Evolutionary conservation across 2,113 vertebrate species (phyloP), one percentile per base, ranked within the genome.

Genomic region (Crotalus horridus): DNA sequence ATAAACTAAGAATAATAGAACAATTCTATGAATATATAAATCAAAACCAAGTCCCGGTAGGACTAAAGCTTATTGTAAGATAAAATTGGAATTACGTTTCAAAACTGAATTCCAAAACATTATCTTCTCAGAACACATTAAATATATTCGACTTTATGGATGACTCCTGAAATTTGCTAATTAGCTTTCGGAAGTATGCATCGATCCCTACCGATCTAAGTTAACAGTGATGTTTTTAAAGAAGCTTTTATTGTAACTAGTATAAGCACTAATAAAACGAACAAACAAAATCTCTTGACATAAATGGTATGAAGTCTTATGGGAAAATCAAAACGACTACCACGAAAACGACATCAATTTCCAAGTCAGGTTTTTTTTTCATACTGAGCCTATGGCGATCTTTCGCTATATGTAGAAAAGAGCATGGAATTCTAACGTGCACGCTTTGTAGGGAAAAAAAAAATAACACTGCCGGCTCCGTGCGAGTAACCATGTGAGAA

Each of bases 401-500:
- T 58, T 21, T 56, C 33, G 20, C n/a, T 55, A 23, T 53, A 39
- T 4, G 89, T 58, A 13, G 13, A 13, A 74, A 26, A 43, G 81
- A 93, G 56, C 81, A 85, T 64, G 92, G 81, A 43, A 12, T 24
- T 81, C 9, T 6, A 23, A 3, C 46, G 89, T 86, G 92, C 92
- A 87, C 92, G 92, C 54, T 48, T 58, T 55, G 54, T 13, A 53
- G 59, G 43, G n/a, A 8, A 85, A 55, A n/a, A n/a, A 64, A 3
- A 3, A 24, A 1, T 0, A 9, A 10, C 39, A 26, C 9, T 46
- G 69, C 15, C 85, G 29, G n/a, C n/a, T 33, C 88, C 55, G 74
- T 51, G 92, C 88, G 88, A 93, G 92, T 93, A 86, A 86, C 92
- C 92, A 51, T 24, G 39, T 17, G 3, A 26, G 51, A 11, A 13